Base-by-base conservation (phyloP, 2,113 vertebrate species). In the Symphodus melops region DNA sequence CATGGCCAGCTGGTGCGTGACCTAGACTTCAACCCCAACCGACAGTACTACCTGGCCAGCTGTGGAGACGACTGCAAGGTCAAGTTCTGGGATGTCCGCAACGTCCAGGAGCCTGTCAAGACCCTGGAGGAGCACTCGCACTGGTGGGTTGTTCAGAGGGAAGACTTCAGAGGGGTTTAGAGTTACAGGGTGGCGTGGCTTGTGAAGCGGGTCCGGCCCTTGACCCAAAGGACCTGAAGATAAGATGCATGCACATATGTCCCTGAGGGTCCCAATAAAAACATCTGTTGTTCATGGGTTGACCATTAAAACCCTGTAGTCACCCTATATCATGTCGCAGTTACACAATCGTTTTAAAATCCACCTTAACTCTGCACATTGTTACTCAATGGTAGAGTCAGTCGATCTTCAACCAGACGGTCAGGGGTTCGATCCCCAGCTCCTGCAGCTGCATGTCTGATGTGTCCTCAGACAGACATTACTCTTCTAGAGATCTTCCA, bases 31-130 rank as follows among this genome's bases (percentile, higher is more conserved):
- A 99, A 99, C 93, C 98, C 98, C 73, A 99, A 99, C 92, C 97
- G 96, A 72, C 98, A 99, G 89, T 99, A 99, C 93, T 99, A 97
- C 93, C 87, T 99, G 81, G 95, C 97, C 75, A 99, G 97, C 96
- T 99, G 98, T 0, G 98, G 98, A 48, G 98, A 99, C 46, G 98
- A 99, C 96, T 99, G 98, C 94, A 99, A 96, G 93, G 98, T 98
- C 92, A 99, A 97, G 92, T 99, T 99, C 94, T 99, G 98, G 98
- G 98, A 99, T 57, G 96, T 96, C 0, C 96, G 98, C 62, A 96
- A 95, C 17, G 92, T 95, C 90, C 92, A 90, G 2, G 97, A 98
- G 73, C 97, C 98, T 0, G 94, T 99, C 91, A 97, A 95, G 92
- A 95, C 94, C 51, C 94, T 99, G 69, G 98, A 99, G 93, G 97